These are phyloP conservation scores for Meloidogyne chitwoodi DNA, from an alignment of 1,140 invertebrate genomes.

Conservation along the genomic window DNA sequence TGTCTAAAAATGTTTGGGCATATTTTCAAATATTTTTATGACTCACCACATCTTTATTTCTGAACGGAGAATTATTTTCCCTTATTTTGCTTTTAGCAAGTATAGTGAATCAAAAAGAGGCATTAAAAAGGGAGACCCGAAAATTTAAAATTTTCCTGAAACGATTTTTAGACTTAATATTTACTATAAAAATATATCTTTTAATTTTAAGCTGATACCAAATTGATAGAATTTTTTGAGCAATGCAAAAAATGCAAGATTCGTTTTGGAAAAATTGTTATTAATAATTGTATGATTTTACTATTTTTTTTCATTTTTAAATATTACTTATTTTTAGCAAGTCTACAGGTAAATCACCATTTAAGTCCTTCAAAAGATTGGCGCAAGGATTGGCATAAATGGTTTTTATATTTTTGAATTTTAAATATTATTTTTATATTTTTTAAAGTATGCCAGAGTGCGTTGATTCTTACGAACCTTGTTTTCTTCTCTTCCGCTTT, in stretches of 20 bases:
- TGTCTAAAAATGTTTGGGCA: too few species aligned
- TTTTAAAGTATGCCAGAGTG: slow-evolving; percentile 68
- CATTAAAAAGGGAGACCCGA: too few species aligned
- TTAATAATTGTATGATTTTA: slow-evolving; percentile 48
- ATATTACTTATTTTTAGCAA: slow-evolving; percentile 68
- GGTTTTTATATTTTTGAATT: neutral
- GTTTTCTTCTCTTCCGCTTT: slow-evolving; percentile 84
- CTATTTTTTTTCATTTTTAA: slow-evolving; percentile 9
- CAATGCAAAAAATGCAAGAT: slow-evolving; percentile 57
- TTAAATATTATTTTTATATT: neutral
- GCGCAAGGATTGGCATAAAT: slow-evolving; percentile 75
- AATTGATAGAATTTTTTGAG: slow-evolving; percentile 54
- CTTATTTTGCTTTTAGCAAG: too few species aligned
- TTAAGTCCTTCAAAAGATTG: slow-evolving; percentile 72
- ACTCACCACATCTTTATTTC: too few species aligned
- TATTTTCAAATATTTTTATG: too few species aligned
- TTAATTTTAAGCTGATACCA: slow-evolving; percentile 51
- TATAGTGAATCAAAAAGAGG: too few species aligned
- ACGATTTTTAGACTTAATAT: too few species aligned
- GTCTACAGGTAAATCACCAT: slow-evolving; percentile 70
- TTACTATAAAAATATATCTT: slow-evolving; percentile 6
- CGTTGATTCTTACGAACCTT: slow-evolving; percentile 80
- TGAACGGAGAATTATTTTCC: too few species aligned
- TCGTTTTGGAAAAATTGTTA: slow-evolving; percentile 56
- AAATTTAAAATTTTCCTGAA: too few species aligned